Base-by-base conservation (phyloP, 1,140 invertebrate species). In the Drosophila nasuta region DNA sequence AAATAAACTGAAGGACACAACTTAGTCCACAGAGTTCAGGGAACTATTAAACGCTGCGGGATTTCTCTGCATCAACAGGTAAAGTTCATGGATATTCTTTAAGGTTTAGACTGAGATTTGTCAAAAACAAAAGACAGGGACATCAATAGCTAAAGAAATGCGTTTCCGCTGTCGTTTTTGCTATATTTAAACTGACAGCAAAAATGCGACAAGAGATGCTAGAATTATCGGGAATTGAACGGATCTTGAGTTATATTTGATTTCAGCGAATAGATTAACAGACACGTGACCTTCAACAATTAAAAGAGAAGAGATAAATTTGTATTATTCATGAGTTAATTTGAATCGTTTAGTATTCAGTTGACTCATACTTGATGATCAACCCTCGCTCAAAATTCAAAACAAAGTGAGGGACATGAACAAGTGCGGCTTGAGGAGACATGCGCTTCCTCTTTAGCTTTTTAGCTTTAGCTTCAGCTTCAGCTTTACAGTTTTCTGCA, bases 341-440 rank as follows among this genome's bases (percentile, higher is more conserved):
- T 5, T 33, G 35, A 38, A 57, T 52, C 15, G 11, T 43, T 43
- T n/a, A 43, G 11, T 8, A 30, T 11, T 30, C 25, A 15, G 28
- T n/a, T 54, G 30, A 5, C 7, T 11, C 1, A 20, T 35, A 64
- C 17, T 65, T 13, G 1, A 8, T 8, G 10, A 46, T 13, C 56
- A 28, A 2, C 56, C 64, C 70, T 73, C 72, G 72, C 28, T 59
- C 7, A 20, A 54, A 30, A 54, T 41, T 20, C 11, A 54, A 20
- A 20, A 56, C 57, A 33, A 8, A 41, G 38, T 30, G 41, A 56
- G 69, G 63, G 48, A 73, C 51, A 63, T 7, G 35, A 43, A 66
- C 79, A 88, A 86, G 82, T 86, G 83, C 82, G 63, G 83, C 82
- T 88, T 71, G 45, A 86, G 88, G 83, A 88, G 79, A 88, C 82